These are phyloP conservation scores for Cygnus olor DNA, from an alignment of 2,797 vertebrate species.

Conservation along the genomic window DNA sequence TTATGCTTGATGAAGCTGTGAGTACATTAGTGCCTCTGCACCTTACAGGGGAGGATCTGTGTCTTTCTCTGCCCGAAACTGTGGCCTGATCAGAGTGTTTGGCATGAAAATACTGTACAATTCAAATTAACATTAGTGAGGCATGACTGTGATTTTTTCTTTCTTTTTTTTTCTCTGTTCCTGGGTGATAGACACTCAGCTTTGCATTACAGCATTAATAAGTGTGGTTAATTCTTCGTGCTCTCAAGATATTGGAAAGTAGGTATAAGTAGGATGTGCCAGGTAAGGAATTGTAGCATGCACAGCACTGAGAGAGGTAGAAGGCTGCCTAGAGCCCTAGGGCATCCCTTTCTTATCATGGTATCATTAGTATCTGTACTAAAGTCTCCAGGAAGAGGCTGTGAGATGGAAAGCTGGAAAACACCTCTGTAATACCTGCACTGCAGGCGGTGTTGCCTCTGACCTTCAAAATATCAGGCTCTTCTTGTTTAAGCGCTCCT, in stretches of 20 bases:
- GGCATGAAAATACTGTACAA: not conserved
- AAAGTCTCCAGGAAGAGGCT: not conserved
- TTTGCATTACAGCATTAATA: not conserved
- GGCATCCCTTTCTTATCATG: not conserved
- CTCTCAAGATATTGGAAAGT: not conserved
- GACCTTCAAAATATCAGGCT: not conserved
- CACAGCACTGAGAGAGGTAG: not conserved
- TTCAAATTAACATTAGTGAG: not conserved
- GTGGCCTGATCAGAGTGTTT: not conserved
- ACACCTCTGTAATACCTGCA: no score
- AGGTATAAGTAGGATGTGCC: not conserved
- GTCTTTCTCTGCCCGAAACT: not conserved
- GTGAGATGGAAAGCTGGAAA: not conserved
- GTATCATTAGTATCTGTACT: no score
- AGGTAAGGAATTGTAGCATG: not conserved
- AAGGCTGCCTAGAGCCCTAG: not conserved
- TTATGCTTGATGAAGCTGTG: not conserved
- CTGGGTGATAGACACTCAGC: not conserved
- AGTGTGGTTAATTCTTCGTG: not conserved
- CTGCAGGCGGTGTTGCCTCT: not conserved
- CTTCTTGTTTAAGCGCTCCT: not conserved
- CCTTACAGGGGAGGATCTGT: not conserved
- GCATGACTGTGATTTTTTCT: not conserved
- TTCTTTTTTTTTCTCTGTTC: not conserved
- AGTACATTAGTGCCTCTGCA: no score